Evolutionary conservation across 1,140 invertebrate species (phyloP).

Genomic region (Cyclargus thomasi): DNA sequence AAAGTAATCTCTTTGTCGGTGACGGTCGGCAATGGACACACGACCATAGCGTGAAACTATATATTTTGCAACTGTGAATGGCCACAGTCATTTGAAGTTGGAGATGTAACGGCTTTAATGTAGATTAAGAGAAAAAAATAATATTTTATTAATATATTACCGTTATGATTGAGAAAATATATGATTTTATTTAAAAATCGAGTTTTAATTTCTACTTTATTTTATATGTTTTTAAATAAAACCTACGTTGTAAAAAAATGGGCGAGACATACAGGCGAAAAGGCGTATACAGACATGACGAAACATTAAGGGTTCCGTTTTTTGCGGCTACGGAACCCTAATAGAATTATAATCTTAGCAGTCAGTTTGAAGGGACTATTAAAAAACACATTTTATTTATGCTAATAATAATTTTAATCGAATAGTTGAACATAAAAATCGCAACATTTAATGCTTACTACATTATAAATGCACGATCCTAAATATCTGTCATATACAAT

Average conservation of each 20-base stretch:
- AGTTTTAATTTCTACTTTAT: background rate
- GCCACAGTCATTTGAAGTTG: too few relatives aligned
- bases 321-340: too few relatives aligned
- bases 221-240: background rate
- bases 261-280: too few relatives aligned
- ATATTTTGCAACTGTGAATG: too few relatives aligned
- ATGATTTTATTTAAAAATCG: background rate
- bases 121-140: slow-evolving; percentile 11
- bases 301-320: too few relatives aligned
- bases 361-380: background rate
- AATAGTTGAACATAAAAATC: slow-evolving; percentile 7
- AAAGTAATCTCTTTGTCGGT: too few relatives aligned
- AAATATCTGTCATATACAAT: background rate
- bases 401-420: slow-evolving; percentile 12
- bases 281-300: too few relatives aligned
- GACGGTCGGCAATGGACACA: too few relatives aligned
- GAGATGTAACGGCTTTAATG: too few relatives aligned
- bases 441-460: background rate
- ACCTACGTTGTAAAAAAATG: too few relatives aligned
- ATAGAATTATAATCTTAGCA: too few relatives aligned
- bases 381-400: background rate
- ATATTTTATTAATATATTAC: slow-evolving; percentile 18
- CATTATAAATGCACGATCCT: background rate
- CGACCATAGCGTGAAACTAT: too few relatives aligned
- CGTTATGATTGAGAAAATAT: slow-evolving; percentile 18